A percentile compares a stretch with the other conserved stretches of the same genome.
Evolutionary conservation across 2,888 invertebrate genomes (phyloP).

Genomic region (Nephrotoma guestfalica): DNA sequence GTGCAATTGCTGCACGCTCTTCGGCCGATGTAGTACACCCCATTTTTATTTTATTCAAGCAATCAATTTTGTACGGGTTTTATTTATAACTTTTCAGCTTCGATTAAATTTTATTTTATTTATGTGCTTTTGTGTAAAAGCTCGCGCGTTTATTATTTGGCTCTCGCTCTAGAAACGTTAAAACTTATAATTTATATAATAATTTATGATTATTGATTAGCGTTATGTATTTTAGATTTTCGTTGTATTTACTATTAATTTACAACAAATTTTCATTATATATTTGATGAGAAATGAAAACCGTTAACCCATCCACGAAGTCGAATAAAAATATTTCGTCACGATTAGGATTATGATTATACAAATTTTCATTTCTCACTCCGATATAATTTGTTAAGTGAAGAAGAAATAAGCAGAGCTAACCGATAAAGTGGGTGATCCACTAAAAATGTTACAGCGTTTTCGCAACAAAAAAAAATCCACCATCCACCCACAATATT

Average conservation of each 20-base stretch:
- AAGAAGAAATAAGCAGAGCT: neutral
- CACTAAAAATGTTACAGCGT: no score
- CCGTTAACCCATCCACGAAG: neutral
- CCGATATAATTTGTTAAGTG: neutral
- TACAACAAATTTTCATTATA: neutral
- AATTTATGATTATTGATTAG: neutral
- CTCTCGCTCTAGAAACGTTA: neutral
- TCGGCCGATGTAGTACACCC: slow-evolving; percentile 99
- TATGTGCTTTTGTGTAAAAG: neutral
- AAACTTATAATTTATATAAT: neutral
- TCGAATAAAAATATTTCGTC: neutral
- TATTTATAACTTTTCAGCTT: neutral
- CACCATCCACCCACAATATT: neutral
- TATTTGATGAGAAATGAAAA: neutral
- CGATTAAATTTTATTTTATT: neutral
- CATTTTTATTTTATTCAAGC: slow-evolving; percentile 41
- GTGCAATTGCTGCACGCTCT: slow-evolving; percentile 94
- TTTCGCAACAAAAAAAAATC: neutral
- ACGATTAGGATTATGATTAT: neutral
- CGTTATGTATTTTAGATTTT: neutral
- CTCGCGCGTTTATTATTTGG: neutral
- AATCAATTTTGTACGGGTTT: slow-evolving; percentile 6
- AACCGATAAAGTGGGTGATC: neutral
- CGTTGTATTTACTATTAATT: neutral
- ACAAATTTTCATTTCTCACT: neutral